phyloP scores from a whole-genome alignment of 2,113 vertebrate species.

The Austrofundulus limnaeus region DNA sequence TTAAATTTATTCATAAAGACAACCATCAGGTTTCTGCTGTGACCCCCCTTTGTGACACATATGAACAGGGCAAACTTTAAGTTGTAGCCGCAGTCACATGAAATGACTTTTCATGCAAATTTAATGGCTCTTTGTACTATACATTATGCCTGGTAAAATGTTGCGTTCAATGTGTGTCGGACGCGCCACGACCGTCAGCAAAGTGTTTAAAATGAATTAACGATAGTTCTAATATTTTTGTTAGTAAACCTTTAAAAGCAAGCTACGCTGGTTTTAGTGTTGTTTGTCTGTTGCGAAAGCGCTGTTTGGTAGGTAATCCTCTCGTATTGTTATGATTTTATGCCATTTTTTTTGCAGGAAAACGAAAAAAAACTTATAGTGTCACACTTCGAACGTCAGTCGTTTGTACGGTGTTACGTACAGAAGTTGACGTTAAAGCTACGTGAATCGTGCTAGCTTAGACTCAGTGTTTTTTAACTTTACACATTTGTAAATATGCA shows the following conservation, averaged over 20 bases:
- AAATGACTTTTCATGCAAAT: neutral
- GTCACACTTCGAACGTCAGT: neutral
- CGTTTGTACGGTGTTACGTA: neutral
- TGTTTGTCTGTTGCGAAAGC: neutral
- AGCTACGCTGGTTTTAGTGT: neutral
- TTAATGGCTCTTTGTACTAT: constrained; percentile 3
- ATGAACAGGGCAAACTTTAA: neutral
- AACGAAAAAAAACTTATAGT: neutral
- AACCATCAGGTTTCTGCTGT: neutral
- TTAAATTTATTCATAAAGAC: neutral
- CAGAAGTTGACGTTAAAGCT: neutral
- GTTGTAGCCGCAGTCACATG: constrained; percentile 8
- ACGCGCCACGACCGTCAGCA: neutral
- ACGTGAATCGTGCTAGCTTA: neutral
- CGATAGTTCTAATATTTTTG: neutral
- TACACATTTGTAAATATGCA: neutral
- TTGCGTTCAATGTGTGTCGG: constrained; percentile 1
- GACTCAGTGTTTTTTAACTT: neutral
- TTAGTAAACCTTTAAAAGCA: neutral
- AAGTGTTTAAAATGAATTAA: no score
- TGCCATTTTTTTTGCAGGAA: neutral
- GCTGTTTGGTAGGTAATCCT: constrained; percentile 11
- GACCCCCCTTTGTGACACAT: neutral
- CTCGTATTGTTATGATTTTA: constrained; percentile 2
- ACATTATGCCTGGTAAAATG: constrained; percentile 23